Evolutionary conservation across 2,113 vertebrate genomes (phyloP), one percentile per base, ranked within the genome.

Genomic region (Ammospiza nelsoni): DNA sequence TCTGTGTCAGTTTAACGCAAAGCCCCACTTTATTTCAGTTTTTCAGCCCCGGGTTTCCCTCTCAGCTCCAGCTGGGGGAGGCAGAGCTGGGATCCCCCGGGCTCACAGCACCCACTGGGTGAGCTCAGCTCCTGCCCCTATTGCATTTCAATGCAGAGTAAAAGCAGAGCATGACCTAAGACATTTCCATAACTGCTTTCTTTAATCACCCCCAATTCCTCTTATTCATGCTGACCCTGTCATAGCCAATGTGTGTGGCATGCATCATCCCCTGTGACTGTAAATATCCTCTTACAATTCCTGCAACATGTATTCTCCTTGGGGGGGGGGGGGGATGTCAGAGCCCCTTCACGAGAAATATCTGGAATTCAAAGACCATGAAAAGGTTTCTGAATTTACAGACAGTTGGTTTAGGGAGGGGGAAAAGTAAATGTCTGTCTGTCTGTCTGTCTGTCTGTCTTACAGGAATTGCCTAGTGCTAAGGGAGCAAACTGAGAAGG

Each of bases 81-180:
- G 67, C 81, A 76, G 82, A 28, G 41, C 55, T 51, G 89, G 84
- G 73, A 15, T 27, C 6, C 39, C 39, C 68, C 41, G 16, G 84
- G 63, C 87, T 91, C 86, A 37, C 62, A 84, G 67, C 90, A 57
- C 9, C 0, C 20, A 9, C 81, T 62, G 19, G 17, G 15, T 67
- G 68, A 20, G 49, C 21, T 90, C 95, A 95, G 92, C 91, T 96
- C 63, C 84, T 54, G n/a, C 78, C 57, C 85, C 88, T 94, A 95
- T 95, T 86, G 62, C 62, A 63, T 97, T 95, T 96, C 95, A 90
- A 24, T 41, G 22, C 27, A 41, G 58, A 93, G 48, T 93, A 96
- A 96, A 97, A 93, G 76, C 83, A 81, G 93, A 95, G 29, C 12
- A 86, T 96, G 94, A 96, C 65, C 82, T 96, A 84, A 96, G 92